Evolutionary conservation across 1,140 invertebrate species (phyloP), one percentile per base, ranked within the genome.

Genomic region (Coptotermes formosanus): DNA sequence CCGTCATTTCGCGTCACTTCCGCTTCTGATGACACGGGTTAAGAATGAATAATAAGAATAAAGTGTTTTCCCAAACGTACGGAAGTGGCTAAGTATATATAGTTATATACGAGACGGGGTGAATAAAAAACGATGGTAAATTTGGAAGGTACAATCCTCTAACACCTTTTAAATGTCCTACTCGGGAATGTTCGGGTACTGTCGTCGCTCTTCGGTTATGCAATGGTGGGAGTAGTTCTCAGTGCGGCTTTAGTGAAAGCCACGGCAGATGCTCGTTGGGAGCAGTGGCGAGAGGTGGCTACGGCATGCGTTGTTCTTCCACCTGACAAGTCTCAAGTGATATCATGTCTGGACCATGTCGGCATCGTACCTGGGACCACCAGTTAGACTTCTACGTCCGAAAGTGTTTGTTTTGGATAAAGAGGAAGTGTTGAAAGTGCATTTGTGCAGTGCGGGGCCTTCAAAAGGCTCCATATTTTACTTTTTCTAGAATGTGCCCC

Each of bases 61-160:
- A 30, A n/a, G n/a, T 75, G 1, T 75, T 30, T 75, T 30, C 14
- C 7, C n/a, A 75, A n/a, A n/a, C 64, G 64, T 75, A 75, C 64
- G 64, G 64, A 75, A 75, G 64, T 75, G 64, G 64, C 25, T 75
- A 75, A 25, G 64, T 75, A 75, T 75, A 75, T 75, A 75, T 75
- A 75, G 64, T 75, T 75, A 30, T 12, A 30, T 30, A 30, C 64
- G 25, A 75, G 64, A 75, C 64, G 16, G 25, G 64, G 14, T 75
- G 64, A 75, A 30, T 30, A 30, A 64, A 64, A 75, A 30, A 75
- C n/a, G n/a, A 75, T 30, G 64, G 64, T 75, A 75, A 75, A 30
- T 75, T 75, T 75, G 64, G 64, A 75, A 75, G 64, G 64, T 2
- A n/a, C 30, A 30, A 75, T 75, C 64, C n/a, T 75, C 25, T n/a